Conservation (phyloP, 2,888 invertebrate genomes). For the Drosophila greeni region DNA sequence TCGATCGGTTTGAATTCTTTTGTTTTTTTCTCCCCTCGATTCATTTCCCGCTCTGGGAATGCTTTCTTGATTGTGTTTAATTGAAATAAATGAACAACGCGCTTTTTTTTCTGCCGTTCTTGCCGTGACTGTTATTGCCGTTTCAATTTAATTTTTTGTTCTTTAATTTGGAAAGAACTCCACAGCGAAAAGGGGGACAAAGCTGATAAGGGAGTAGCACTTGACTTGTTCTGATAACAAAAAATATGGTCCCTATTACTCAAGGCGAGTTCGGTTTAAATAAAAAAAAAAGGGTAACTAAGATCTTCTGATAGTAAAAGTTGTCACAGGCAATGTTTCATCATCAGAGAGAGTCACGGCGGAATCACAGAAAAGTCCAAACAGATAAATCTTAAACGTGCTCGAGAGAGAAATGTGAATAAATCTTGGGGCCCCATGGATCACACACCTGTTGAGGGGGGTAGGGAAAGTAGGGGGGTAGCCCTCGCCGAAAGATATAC, state of each 20-base stretch:
- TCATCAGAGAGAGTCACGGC: slow-evolving; percentile 19
- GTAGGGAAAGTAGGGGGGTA: not conserved
- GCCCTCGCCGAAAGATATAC: slow-evolving; percentile 14
- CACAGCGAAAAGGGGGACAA: slow-evolving; percentile 14
- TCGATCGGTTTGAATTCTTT: slow-evolving; percentile 35
- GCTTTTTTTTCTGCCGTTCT: slow-evolving; percentile 48
- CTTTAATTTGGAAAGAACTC: slow-evolving; percentile 37
- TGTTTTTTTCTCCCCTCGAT: slow-evolving; percentile 13
- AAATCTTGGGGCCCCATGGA: slow-evolving; percentile 51
- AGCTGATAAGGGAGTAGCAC: slow-evolving; percentile 28
- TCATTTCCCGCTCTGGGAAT: slow-evolving; percentile 29
- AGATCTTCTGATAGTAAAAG: slow-evolving; percentile 9
- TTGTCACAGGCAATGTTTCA: slow-evolving; percentile 24
- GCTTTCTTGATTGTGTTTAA: slow-evolving; percentile 75
- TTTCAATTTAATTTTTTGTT: slow-evolving; percentile 53
- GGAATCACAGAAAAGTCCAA: slow-evolving; percentile 49
- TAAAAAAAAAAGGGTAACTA: slow-evolving; percentile 9
- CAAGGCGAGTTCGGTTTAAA: slow-evolving; percentile 14
- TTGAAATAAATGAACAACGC: slow-evolving; percentile 74
- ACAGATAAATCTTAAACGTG: slow-evolving; percentile 71
- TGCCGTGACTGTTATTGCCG: slow-evolving; percentile 27
- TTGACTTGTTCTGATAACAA: slow-evolving; percentile 48
- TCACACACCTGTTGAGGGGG: slow-evolving; percentile 63
- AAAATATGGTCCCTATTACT: slow-evolving; percentile 18
- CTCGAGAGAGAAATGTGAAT: slow-evolving; percentile 49